Evolutionary conservation across 2,797 vertebrate genomes (phyloP).

Genomic region (Pipistrellus nathusii): DNA sequence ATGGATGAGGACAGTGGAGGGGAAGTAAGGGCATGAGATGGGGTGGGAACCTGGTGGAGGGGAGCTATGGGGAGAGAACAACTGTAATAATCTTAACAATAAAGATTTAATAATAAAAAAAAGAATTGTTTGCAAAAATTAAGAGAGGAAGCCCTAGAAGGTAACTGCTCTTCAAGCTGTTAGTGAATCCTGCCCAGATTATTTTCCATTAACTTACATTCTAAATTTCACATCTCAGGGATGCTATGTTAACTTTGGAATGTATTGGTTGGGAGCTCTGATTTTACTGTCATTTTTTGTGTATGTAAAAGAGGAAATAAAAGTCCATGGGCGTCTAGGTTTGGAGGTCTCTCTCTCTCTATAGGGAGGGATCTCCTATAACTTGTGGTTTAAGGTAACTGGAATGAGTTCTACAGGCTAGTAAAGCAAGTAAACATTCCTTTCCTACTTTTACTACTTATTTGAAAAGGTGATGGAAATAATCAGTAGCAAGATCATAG

Average conservation of each 20-base stretch:
- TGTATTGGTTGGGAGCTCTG: neutral
- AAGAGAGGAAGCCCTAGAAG: neutral
- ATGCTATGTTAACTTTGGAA: neutral
- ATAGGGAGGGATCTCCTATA: neutral
- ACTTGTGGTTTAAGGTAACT: neutral
- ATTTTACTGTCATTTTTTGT: neutral
- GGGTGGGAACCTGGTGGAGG: too few species aligned
- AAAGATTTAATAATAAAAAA: too few species aligned
- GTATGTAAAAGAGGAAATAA: neutral
- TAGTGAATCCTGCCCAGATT: neutral
- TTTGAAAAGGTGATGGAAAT: constrained; percentile 2
- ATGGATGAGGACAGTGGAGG: too few species aligned
- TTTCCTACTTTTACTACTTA: constrained; percentile 6
- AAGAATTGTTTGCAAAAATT: neutral
- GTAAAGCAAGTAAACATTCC: neutral
- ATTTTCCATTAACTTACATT: constrained; percentile 24
- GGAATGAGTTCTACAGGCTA: neutral
- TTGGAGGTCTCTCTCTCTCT: neutral
- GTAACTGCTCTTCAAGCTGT: constrained; percentile 6
- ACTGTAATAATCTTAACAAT: too few species aligned
- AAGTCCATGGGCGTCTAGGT: neutral
- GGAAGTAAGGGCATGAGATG: too few species aligned
- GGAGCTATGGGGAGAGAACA: too few species aligned
- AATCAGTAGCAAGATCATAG: neutral
- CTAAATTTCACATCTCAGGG: constrained; percentile 24